A percentile compares a stretch with the other conserved stretches of the same genome.
Conservation (phyloP, 2,888 invertebrate genomes). For the Pseudococcus longispinus region DNA sequence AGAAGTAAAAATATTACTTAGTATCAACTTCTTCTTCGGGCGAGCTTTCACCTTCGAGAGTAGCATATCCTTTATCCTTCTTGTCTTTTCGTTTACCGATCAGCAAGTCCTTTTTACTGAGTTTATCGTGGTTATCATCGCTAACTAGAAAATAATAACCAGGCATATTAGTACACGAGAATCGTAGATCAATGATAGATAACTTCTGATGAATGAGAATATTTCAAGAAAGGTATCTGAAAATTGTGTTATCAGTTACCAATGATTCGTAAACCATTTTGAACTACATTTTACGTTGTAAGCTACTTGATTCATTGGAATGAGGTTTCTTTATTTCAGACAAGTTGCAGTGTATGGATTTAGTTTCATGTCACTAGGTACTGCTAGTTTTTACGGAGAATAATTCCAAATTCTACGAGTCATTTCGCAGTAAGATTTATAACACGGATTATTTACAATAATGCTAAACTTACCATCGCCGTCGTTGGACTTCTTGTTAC, state of each 20-base stretch:
- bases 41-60: slow-evolving; percentile 91
- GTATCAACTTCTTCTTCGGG: slow-evolving; percentile 86
- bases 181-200: not conserved
- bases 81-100: slow-evolving; percentile 82
- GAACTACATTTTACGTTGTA: no score
- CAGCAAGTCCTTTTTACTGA: slow-evolving; percentile 79
- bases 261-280: no score
- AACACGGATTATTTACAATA: not conserved
- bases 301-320: no score
- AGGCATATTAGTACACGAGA: not conserved
- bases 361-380: not conserved
- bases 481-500: slow-evolving; percentile 52
- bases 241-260: no score
- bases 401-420: not conserved
- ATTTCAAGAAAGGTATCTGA: not conserved
- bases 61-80: slow-evolving; percentile 89
- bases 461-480: slow-evolving; percentile 52
- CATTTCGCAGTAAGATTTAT: not conserved
- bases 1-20: slow-evolving; percentile 66
- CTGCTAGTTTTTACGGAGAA: not conserved
- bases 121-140: slow-evolving; percentile 80
- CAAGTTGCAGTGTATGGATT: no score
- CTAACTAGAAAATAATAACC: slow-evolving; percentile 69
- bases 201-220: not conserved
- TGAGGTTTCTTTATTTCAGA: no score